phyloP scores from a whole-genome alignment of 23 tunicate genomes.

The Clavelina lepadiformis region DNA sequence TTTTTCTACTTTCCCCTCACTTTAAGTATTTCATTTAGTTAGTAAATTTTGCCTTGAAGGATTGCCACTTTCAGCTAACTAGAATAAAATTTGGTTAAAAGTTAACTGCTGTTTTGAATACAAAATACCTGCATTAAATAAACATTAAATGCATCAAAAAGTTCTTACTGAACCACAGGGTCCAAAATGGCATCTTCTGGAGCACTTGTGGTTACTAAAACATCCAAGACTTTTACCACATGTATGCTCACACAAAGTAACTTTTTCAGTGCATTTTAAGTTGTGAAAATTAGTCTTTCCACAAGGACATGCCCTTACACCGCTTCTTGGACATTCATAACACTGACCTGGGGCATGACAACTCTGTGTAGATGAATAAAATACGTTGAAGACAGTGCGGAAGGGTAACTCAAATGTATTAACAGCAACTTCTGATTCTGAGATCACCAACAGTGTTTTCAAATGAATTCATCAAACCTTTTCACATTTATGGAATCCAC shows the following conservation, averaged over 20 bases:
- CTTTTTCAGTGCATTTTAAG: constrained; percentile 57
- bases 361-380: constrained; percentile 11
- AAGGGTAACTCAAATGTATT: neutral
- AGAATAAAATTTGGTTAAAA: too few relatives aligned
- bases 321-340: constrained; percentile 67
- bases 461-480: constrained; percentile 36
- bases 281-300: constrained; percentile 33
- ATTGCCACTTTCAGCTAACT: too few relatives aligned
- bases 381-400: neutral
- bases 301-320: constrained; percentile 85
- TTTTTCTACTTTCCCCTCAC: too few relatives aligned
- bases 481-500: constrained; percentile 71
- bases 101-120: too few relatives aligned
- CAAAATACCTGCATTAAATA: too few relatives aligned
- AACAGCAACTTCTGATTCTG: neutral
- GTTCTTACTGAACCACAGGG: constrained; percentile 62
- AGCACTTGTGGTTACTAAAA: constrained; percentile 75
- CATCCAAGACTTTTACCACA: constrained; percentile 73
- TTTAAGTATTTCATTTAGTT: too few relatives aligned
- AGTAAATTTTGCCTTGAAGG: too few relatives aligned
- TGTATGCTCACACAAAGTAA: constrained; percentile 55
- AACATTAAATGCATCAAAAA: too few relatives aligned
- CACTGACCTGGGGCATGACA: constrained; percentile 72
- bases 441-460: neutral
- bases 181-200: constrained; percentile 86